Evolutionary conservation across 1,140 invertebrate species (phyloP), one percentile per base, ranked within the genome.

Genomic region (Macrobrachium nipponense): DNA sequence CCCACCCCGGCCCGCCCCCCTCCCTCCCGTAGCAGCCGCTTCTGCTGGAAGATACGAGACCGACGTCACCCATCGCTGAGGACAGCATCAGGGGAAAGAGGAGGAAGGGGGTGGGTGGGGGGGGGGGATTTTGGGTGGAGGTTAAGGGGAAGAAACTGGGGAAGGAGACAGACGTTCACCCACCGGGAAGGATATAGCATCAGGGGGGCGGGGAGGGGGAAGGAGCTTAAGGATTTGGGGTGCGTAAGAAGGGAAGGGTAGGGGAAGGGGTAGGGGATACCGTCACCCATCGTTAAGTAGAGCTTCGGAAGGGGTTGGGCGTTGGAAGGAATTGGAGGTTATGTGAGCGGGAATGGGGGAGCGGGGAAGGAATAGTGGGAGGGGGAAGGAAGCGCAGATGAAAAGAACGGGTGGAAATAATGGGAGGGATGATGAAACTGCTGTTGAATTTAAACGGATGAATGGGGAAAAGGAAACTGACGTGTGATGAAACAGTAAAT

Each of bases 1-100:
- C 73, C 44, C 17, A 60, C 81, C 44, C 60, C 73, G n/a, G n/a
- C n/a, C 43, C 18, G 81, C 44, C 17, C 43, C 81, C 44, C 60
- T n/a, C n/a, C n/a, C n/a, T n/a, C n/a, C 73, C 44, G 59, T n/a
- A 23, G 15, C 36, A 14, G 68, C 36, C 68, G 36, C 68, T 51
- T 51, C 51, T 51, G 51, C 51, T 51, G 51, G 51, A 51, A 51
- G 51, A 51, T 70, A 15, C 27, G 23, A n/a, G 23, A 43, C 68
- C 60, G 60, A 20, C 60, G 76, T 79, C 76, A 79, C 59, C 60
- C 20, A 18, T 62, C 76, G 51, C n/a, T 79, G 76, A 20, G 36
- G 5, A 62, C 59, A 61, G 7, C n/a, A 14, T 43, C 15, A 5
- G 2, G 61, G 14, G 4, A 12, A 17, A 14, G 27, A 15, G 60